A percentile compares a stretch with the other conserved stretches of the same genome.
phyloP scores from a whole-genome alignment of 2,113 vertebrate genomes.

The Phalacrocorax pelagicus region DNA sequence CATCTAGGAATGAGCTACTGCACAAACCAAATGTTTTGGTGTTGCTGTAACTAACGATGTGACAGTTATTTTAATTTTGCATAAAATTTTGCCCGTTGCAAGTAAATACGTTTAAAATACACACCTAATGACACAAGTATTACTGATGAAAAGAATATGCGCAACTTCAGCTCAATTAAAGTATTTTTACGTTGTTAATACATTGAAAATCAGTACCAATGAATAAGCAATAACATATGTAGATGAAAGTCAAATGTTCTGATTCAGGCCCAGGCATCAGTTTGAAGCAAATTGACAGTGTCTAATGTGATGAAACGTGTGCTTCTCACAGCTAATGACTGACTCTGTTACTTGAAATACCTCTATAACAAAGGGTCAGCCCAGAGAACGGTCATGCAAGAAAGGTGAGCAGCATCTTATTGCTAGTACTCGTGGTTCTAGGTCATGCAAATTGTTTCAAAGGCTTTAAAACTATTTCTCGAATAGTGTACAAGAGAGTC shows the following conservation, averaged over 20 bases:
- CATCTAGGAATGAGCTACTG: neutral
- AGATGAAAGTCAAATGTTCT: neutral
- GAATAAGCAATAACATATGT: neutral
- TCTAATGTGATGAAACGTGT: neutral
- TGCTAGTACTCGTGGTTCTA: neutral
- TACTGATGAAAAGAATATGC: neutral
- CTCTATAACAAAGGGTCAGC: neutral
- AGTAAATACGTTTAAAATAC: neutral
- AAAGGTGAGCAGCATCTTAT: neutral
- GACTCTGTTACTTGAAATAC: neutral
- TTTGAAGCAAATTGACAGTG: neutral
- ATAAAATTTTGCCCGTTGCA: neutral
- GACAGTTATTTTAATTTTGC: neutral
- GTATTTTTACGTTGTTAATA: neutral
- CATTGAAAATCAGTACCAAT: neutral
- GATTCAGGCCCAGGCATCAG: neutral
- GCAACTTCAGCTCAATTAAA: neutral
- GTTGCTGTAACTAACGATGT: neutral
- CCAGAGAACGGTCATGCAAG: neutral
- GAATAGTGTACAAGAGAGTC: neutral
- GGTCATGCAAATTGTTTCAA: neutral
- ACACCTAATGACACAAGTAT: neutral
- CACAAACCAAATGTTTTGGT: neutral
- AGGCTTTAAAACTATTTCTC: neutral
- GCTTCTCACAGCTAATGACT: neutral